Evolutionary conservation across 2,888 invertebrate genomes (phyloP).

Genomic region (Drosophila lacicola): DNA sequence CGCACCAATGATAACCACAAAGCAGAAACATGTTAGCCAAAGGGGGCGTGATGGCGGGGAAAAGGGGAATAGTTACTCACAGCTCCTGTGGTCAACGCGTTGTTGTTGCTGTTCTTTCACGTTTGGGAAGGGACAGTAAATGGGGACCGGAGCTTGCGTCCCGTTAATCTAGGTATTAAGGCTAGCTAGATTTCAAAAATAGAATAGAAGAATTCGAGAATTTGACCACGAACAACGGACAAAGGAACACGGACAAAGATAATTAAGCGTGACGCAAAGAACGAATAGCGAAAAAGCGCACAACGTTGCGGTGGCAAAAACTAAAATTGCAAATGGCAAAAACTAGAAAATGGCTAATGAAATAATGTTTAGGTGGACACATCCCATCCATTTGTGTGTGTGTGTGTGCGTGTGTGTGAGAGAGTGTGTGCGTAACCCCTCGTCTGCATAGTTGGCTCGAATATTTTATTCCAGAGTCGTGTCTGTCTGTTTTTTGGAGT

Average conservation of each 20-base stretch:
- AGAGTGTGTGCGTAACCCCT: background rate
- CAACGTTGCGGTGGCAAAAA: constrained; percentile 27
- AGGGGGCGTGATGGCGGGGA: background rate
- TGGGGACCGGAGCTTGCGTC: constrained; percentile 1
- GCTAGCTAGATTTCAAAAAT: constrained; percentile 20
- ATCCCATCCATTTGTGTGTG: background rate
- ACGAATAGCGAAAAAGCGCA: constrained; percentile 18
- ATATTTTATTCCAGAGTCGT: constrained; percentile 18
- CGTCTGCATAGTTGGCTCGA: constrained; percentile 34
- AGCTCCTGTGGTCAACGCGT: constrained; percentile 7
- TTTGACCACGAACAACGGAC: constrained; percentile 10
- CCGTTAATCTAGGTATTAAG: constrained; percentile 29
- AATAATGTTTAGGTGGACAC: constrained; percentile 38
- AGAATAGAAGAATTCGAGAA: constrained; percentile 11
- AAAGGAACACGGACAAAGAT: constrained; percentile 37
- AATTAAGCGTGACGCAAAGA: constrained; percentile 46
- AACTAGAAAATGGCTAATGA: constrained; percentile 47
- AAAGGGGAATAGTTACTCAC: background rate
- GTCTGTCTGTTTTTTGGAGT: background rate
- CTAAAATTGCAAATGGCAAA: constrained; percentile 38
- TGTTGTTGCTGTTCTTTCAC: constrained; percentile 9
- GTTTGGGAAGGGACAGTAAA: background rate
- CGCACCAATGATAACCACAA: constrained; percentile 6
- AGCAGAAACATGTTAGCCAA: background rate
- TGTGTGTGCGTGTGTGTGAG: background rate